phyloP scores from a whole-genome alignment of 2,888 invertebrate species.

The Ephialtes manifestator region DNA sequence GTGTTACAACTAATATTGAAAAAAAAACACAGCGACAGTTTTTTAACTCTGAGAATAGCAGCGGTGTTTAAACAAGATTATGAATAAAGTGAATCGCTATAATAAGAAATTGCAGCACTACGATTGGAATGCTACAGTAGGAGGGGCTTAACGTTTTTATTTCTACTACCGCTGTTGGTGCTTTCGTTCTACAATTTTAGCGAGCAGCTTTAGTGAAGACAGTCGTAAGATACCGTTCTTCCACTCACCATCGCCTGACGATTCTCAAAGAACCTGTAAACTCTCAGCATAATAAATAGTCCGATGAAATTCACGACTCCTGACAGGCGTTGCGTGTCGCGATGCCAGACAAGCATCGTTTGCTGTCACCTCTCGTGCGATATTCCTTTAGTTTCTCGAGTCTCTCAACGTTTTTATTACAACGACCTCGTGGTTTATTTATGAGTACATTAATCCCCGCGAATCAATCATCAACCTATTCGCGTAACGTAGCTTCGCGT shows the following conservation, averaged over 20 bases:
- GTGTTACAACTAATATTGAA: too few species aligned
- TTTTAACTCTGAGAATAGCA: too few species aligned
- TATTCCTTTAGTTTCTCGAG: background rate
- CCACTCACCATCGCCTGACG: background rate
- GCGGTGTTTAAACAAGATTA: background rate
- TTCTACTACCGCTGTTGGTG: background rate
- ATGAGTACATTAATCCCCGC: slow-evolving; percentile 23
- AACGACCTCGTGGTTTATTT: slow-evolving; percentile 29
- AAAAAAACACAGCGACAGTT: too few species aligned
- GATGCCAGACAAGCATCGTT: background rate
- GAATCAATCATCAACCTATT: background rate
- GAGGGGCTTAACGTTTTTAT: background rate
- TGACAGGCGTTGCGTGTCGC: background rate
- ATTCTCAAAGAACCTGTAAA: background rate
- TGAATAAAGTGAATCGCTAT: background rate
- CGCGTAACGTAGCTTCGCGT: background rate
- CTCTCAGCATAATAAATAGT: background rate
- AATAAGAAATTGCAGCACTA: background rate
- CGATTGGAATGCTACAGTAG: background rate
- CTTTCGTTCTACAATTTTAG: background rate
- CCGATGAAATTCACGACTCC: background rate
- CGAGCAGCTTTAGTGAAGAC: background rate
- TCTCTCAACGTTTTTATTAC: slow-evolving; percentile 8
- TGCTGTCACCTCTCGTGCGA: background rate
- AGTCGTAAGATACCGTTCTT: background rate